A percentile compares a stretch with the other conserved stretches of the same genome.
Evolutionary conservation across 2,113 vertebrate genomes (phyloP).

Genomic region (Brevimyrus niger): DNA sequence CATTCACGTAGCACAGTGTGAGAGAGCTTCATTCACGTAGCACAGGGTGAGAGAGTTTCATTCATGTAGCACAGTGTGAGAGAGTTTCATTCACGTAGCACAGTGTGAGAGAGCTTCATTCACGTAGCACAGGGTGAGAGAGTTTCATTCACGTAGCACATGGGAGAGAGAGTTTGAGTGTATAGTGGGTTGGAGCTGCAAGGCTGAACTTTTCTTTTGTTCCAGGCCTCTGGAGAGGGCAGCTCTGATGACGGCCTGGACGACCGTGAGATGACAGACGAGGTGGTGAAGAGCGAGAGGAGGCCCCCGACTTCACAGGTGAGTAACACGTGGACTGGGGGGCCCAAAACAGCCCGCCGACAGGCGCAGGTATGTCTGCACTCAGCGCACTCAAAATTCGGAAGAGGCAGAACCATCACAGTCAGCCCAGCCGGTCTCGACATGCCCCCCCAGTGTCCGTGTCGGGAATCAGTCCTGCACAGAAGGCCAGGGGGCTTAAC

Average conservation of each 20-base stretch:
- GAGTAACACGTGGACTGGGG: background rate
- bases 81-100: background rate
- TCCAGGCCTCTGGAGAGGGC: conserved; percentile 73
- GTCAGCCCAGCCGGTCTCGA: background rate
- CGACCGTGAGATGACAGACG: conserved; percentile 57
- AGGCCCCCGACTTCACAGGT: background rate
- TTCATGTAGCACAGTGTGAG: background rate
- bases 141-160: background rate
- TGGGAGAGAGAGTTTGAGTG: background rate
- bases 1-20: background rate
- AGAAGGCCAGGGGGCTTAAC: no score
- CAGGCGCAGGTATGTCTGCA: background rate
- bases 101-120: background rate
- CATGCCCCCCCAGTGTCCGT: background rate
- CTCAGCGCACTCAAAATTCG: background rate
- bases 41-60: no score
- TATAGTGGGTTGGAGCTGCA: background rate
- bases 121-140: background rate
- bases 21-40: background rate
- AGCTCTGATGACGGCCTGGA: conserved; percentile 65
- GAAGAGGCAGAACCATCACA: background rate
- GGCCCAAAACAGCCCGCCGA: background rate
- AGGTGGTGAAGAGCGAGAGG: conserved; percentile 34
- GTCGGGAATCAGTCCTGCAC: no score
- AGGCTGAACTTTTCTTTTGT: background rate